phyloP scores from a whole-genome alignment of 2,113 vertebrate genomes.

The Calyptommatus sinebrachiatus region DNA sequence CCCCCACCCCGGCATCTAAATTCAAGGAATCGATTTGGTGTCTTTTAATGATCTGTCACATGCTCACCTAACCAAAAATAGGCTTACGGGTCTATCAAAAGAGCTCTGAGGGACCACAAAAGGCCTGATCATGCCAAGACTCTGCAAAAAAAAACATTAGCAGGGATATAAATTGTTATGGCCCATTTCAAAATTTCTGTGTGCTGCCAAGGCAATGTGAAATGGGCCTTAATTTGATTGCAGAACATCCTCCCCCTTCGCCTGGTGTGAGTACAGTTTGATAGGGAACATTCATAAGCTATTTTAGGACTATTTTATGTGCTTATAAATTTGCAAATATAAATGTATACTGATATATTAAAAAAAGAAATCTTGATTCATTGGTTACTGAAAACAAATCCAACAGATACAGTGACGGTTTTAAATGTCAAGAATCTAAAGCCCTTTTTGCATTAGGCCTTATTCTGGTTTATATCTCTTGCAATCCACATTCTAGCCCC shows the following conservation, averaged over 20 bases:
- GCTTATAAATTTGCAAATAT: background rate
- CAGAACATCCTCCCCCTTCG: background rate
- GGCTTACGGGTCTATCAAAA: conserved; percentile 43
- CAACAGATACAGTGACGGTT: too few species aligned
- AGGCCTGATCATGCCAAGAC: conserved; percentile 25
- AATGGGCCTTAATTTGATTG: background rate
- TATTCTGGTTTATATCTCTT: too few species aligned
- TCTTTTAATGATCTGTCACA: conserved; percentile 41
- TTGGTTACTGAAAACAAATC: too few species aligned
- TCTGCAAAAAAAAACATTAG: conserved; percentile 49
- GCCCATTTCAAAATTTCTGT: conserved; percentile 44
- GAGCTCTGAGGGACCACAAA: conserved; percentile 36
- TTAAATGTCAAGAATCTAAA: too few species aligned
- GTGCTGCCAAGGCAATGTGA: conserved; percentile 41
- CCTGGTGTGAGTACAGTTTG: background rate
- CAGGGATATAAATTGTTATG: conserved; percentile 30
- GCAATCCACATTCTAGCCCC: too few species aligned
- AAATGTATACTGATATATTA: too few species aligned
- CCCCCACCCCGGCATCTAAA: conserved; percentile 25
- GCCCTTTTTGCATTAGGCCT: too few species aligned
- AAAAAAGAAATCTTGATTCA: too few species aligned
- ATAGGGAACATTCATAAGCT: background rate
- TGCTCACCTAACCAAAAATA: conserved; percentile 47
- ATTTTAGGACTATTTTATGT: background rate
- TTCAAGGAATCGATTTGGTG: conserved; percentile 45